phyloP scores from a whole-genome alignment of 2,113 vertebrate species.

The Thamnophis sirtalis region DNA sequence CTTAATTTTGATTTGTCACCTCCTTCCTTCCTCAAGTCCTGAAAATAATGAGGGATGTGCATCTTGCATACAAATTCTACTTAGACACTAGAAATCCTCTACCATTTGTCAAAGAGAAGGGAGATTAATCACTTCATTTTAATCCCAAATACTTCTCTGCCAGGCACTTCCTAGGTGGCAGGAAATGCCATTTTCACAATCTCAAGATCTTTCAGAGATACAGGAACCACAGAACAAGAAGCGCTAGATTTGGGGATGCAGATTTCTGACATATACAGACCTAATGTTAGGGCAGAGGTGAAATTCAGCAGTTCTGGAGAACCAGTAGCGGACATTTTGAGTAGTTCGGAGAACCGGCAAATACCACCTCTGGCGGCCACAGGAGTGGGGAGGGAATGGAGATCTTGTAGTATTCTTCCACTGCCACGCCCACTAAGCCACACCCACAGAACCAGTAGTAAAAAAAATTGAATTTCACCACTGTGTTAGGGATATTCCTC shows the following conservation, averaged over 20 bases:
- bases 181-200: background rate
- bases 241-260: background rate
- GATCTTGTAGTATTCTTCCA: no score
- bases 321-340: no score
- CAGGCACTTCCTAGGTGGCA: background rate
- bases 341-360: no score
- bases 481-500: background rate
- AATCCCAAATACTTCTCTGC: background rate
- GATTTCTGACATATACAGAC: background rate
- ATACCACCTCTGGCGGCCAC: no score
- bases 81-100: background rate
- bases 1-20: background rate
- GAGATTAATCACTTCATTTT: background rate
- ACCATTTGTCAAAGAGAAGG: background rate
- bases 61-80: background rate
- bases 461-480: no score
- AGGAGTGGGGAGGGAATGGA: no score
- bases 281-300: background rate
- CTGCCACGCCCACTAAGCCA: no score
- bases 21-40: background rate
- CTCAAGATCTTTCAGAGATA: background rate
- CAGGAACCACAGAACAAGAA: background rate
- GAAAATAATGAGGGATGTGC: background rate
- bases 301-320: no score
- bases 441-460: no score